Evolutionary conservation across 2,113 vertebrate genomes (phyloP).

Genomic region (Tonatia bakeri): DNA sequence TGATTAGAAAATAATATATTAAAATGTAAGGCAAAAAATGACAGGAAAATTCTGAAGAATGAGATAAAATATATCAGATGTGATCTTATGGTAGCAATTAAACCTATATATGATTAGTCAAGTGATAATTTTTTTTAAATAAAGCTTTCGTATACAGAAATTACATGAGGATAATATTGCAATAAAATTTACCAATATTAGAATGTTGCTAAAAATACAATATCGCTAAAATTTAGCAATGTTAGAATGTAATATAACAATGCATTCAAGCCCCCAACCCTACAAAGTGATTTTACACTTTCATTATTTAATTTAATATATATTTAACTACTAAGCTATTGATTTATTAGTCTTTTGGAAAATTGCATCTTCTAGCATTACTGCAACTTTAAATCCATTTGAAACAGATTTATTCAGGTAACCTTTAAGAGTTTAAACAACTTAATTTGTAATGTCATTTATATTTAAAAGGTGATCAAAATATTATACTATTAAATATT

Average conservation of each 20-base stretch:
- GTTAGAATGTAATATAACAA: too few species aligned
- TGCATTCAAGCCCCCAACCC: not conserved
- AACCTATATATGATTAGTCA: not conserved
- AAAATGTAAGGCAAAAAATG: not conserved
- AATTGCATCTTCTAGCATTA: slow-evolving; percentile 41
- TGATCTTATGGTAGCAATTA: not conserved
- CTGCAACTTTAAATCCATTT: slow-evolving; percentile 60
- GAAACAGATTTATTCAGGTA: slow-evolving; percentile 71
- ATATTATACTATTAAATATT: slow-evolving; percentile 82
- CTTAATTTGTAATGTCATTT: slow-evolving; percentile 81
- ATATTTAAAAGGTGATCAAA: slow-evolving; percentile 78
- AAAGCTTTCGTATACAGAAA: not conserved
- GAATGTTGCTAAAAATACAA: too few species aligned
- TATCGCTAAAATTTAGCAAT: too few species aligned
- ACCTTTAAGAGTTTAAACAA: slow-evolving; percentile 73
- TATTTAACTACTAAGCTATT: slow-evolving; percentile 54
- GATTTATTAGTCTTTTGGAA: slow-evolving; percentile 47
- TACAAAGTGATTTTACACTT: not conserved
- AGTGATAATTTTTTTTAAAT: not conserved
- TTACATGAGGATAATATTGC: not conserved
- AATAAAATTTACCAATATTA: too few species aligned
- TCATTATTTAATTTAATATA: not conserved
- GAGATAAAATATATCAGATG: not conserved
- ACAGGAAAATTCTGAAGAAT: not conserved
- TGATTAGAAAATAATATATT: not conserved